A percentile compares a stretch with the other conserved stretches of the same genome.
Conservation (phyloP, 2,797 vertebrate species). For the Agapornis canus region DNA sequence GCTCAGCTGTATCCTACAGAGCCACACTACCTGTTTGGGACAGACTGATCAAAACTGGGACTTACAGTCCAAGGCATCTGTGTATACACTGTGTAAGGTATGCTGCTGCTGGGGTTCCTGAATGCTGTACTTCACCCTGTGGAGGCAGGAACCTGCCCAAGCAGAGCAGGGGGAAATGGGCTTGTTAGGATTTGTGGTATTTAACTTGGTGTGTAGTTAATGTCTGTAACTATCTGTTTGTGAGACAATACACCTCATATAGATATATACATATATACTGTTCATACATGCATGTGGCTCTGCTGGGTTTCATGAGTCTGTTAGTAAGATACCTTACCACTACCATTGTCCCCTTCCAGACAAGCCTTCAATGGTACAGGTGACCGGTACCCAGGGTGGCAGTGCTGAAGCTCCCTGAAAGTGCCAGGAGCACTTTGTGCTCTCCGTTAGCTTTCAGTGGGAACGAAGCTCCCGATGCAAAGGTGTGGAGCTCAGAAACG, state of each 20-base stretch:
- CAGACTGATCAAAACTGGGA: background rate
- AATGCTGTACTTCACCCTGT: rapidly evolving
- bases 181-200: background rate
- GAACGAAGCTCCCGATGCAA: rapidly evolving
- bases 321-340: rapidly evolving
- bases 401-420: background rate
- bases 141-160: rapidly evolving
- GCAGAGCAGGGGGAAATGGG: rapidly evolving
- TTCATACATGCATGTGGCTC: background rate
- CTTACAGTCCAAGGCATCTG: rapidly evolving
- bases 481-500: rapidly evolving
- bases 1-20: rapidly evolving
- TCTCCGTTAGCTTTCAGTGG: rapidly evolving
- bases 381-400: background rate
- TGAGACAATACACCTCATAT: background rate
- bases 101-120: rapidly evolving
- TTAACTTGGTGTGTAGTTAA: background rate
- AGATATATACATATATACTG: rapidly evolving
- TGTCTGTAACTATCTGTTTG: background rate
- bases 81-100: rapidly evolving
- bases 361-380: rapidly evolving
- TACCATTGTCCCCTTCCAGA: background rate
- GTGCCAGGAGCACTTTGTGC: background rate
- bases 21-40: background rate
- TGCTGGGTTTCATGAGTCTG: rapidly evolving